These are phyloP conservation scores for Thunnus albacares DNA, from an alignment of 2,797 vertebrate genomes.

Conservation along the genomic window DNA sequence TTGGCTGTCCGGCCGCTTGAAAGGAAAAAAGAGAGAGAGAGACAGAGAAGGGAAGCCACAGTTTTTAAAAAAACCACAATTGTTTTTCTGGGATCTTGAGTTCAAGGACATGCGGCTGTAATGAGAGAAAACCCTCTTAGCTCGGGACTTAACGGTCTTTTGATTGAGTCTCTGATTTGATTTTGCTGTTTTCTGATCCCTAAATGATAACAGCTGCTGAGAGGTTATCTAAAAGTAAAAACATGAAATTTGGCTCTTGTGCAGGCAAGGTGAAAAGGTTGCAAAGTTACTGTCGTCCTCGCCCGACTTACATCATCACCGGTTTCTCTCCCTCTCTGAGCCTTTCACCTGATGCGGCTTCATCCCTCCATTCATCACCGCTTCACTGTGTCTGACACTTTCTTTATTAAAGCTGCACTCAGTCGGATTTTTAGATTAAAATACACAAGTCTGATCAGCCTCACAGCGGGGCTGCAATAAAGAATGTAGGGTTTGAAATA, in stretches of 20 bases:
- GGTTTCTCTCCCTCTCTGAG: not conserved
- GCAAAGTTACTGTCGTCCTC: conserved; percentile 21
- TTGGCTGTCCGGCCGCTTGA: conserved; percentile 96
- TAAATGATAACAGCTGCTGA: conserved; percentile 25
- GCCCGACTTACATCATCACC: not conserved
- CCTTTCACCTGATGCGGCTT: conserved; percentile 4
- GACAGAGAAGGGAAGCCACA: conserved; percentile 33
- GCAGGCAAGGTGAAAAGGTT: conserved; percentile 20
- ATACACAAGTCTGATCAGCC: conserved; percentile 21
- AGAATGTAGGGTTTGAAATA: conserved; percentile 30
- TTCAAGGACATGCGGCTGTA: conserved; percentile 16
- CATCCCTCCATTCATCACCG: not conserved
- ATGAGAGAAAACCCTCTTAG: conserved; percentile 27
- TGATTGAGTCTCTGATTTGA: conserved; percentile 49
- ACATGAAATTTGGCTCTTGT: conserved; percentile 4
- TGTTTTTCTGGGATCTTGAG: conserved; percentile 14
- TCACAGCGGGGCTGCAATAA: conserved; percentile 50
- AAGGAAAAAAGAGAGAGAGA: conserved; percentile 52
- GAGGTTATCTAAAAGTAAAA: conserved; percentile 25
- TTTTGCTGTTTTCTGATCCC: conserved; percentile 39
- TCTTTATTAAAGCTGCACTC: conserved; percentile 50
- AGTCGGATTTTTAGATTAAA: conserved; percentile 39
- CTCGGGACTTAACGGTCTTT: conserved; percentile 17
- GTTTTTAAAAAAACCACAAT: conserved; percentile 21
- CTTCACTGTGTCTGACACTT: conserved; percentile 23